These are phyloP conservation scores for Diadegma fenestrale DNA, from an alignment of 2,888 invertebrate genomes.

Conservation along the genomic window DNA sequence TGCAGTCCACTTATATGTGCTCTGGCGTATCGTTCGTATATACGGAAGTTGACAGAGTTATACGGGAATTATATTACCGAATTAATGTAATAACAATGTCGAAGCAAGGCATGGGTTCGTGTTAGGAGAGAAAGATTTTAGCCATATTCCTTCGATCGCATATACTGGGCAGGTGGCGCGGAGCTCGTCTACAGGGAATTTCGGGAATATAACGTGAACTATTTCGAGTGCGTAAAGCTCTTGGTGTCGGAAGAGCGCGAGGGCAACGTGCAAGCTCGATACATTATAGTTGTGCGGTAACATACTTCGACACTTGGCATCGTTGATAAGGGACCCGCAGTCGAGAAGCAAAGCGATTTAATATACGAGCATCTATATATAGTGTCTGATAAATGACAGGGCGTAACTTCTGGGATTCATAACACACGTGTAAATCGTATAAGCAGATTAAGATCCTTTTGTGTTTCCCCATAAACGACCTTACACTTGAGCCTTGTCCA, in stretches of 20 bases:
- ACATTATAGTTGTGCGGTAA: constrained; percentile 26
- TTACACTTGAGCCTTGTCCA: background rate
- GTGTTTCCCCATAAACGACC: background rate
- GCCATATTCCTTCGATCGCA: background rate
- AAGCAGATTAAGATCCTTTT: background rate
- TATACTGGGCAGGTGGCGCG: background rate
- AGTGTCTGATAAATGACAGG: background rate
- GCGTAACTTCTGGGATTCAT: constrained; percentile 4
- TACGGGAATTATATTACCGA: constrained; percentile 49
- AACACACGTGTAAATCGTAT: background rate
- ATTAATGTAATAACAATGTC: constrained; percentile 59
- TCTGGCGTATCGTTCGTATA: background rate
- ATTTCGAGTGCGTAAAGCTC: constrained; percentile 3
- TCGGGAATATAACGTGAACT: constrained; percentile 17
- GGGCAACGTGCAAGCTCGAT: constrained; percentile 49
- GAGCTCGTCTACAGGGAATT: background rate
- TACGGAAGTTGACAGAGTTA: constrained; percentile 25
- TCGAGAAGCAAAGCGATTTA: constrained; percentile 6
- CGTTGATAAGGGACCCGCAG: constrained; percentile 35
- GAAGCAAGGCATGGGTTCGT: constrained; percentile 6
- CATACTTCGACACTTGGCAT: constrained; percentile 57
- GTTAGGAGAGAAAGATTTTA: constrained; percentile 30
- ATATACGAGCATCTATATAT: no score
- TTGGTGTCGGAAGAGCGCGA: background rate
- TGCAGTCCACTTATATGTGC: background rate